These are phyloP conservation scores for Carcinoscorpius rotundicauda DNA, from an alignment of 1,140 invertebrate species.

Conservation along the genomic window DNA sequence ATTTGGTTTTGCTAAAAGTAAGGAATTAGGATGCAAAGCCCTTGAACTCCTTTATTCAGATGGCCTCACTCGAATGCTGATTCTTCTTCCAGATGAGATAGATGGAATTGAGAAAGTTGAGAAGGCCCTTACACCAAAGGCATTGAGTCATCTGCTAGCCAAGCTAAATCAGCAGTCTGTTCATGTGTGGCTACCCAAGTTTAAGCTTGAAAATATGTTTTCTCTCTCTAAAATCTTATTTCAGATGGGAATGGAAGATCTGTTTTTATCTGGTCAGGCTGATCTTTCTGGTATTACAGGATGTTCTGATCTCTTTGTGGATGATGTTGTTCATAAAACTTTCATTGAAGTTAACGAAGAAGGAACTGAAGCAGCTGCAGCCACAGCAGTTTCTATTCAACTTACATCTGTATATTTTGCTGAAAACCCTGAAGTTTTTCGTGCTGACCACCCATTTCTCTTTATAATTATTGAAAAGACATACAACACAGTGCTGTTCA, in stretches of 20 bases:
- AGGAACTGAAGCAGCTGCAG: constrained; percentile 60
- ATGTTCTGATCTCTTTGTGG: constrained; percentile 16
- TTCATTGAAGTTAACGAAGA: constrained; percentile 69
- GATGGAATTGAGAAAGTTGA: constrained; percentile 24
- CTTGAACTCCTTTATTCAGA: constrained; percentile 75
- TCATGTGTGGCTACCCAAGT: constrained; percentile 67
- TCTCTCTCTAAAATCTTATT: constrained; percentile 20
- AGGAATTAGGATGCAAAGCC: constrained; percentile 54
- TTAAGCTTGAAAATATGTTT: constrained; percentile 51
- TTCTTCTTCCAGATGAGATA: constrained; percentile 27
- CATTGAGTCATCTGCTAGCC: constrained; percentile 19
- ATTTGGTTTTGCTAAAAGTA: constrained; percentile 23
- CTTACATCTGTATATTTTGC: constrained; percentile 17
- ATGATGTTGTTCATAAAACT: constrained; percentile 57
- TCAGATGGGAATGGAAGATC: constrained; percentile 21
- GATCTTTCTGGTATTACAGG: constrained; percentile 20
- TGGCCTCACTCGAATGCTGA: constrained; percentile 66
- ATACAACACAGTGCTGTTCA: constrained; percentile 48
- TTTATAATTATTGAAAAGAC: constrained; percentile 53
- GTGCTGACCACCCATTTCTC: constrained; percentile 54
- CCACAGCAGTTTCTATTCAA: constrained; percentile 37
- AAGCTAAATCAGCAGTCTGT: constrained; percentile 38
- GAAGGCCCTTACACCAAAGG: constrained; percentile 15
- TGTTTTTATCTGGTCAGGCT: constrained; percentile 21
- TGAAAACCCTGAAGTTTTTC: constrained; percentile 40